These are phyloP conservation scores for Agriopis aurantiaria DNA, from an alignment of 2,888 invertebrate species.

Conservation along the genomic window DNA sequence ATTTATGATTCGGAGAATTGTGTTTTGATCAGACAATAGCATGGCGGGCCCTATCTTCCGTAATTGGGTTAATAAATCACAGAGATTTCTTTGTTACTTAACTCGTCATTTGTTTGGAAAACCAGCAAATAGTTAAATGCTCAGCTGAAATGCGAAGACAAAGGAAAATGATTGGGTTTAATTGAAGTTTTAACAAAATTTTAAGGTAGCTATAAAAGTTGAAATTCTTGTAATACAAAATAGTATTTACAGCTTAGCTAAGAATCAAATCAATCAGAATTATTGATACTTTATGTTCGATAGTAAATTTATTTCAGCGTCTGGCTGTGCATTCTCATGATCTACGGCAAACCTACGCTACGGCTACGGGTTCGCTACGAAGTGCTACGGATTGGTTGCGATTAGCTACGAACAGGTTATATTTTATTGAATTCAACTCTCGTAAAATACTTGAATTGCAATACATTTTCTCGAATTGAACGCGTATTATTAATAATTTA, in stretches of 20 bases:
- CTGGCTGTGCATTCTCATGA: background rate
- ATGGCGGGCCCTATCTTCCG: conserved; percentile 68
- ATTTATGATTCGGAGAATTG: conserved; percentile 81
- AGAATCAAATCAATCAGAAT: background rate
- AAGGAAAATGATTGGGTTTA: conserved; percentile 3
- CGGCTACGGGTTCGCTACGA: conserved; percentile 16
- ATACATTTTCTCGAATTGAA: no score
- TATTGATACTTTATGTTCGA: background rate
- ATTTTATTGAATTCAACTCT: background rate
- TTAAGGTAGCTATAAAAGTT: background rate
- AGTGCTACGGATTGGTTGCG: conserved; percentile 20
- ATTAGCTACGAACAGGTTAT: background rate
- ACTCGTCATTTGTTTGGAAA: conserved; percentile 46
- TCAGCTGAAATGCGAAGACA: conserved; percentile 17
- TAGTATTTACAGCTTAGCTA: background rate
- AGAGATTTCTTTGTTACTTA: conserved; percentile 70
- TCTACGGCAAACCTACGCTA: background rate
- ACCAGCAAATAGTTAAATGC: conserved; percentile 25
- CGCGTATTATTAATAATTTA: no score
- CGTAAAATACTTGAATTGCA: no score
- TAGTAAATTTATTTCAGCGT: background rate
- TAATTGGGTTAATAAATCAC: conserved; percentile 80
- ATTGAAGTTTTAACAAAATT: background rate
- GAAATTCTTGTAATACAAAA: background rate
- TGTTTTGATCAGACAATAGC: conserved; percentile 79